A percentile compares a stretch with the other conserved stretches of the same genome.
phyloP scores from a whole-genome alignment of 2,797 vertebrate species.

The Chanos chanos region DNA sequence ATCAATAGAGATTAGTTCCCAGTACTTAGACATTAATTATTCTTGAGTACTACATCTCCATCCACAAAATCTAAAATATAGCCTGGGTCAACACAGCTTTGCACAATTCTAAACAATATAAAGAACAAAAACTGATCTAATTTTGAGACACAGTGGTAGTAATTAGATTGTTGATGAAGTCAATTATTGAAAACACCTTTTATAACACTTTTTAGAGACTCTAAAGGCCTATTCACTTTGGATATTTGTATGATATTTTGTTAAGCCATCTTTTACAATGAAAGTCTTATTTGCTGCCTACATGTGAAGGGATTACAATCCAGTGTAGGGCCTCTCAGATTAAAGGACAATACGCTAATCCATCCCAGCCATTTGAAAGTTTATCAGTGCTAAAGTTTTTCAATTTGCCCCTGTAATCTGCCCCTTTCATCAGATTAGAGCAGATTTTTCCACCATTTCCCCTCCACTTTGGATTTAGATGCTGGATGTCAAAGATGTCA shows the following conservation, averaged over 20 bases:
- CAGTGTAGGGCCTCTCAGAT: conserved; percentile 27
- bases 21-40: no score
- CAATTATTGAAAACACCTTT: no score
- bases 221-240: no score
- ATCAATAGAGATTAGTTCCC: no score
- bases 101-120: no score
- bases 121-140: no score
- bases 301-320: conserved; percentile 18
- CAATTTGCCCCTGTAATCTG: conserved; percentile 53
- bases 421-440: conserved; percentile 63
- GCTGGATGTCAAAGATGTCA: conserved; percentile 22
- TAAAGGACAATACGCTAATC: conserved; percentile 49
- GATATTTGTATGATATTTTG: background rate
- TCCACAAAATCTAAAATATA: no score
- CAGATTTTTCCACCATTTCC: conserved; percentile 37
- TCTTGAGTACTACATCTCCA: no score
- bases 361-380: conserved; percentile 42
- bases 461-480: conserved; percentile 22
- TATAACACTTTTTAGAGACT: no score
- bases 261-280: background rate
- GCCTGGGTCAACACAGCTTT: no score
- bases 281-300: background rate
- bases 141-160: no score
- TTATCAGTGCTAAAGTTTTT: conserved; percentile 46
- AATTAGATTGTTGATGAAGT: no score